Conservation (phyloP, 2,113 vertebrate genomes). For the Erythrocercus mccallii region DNA sequence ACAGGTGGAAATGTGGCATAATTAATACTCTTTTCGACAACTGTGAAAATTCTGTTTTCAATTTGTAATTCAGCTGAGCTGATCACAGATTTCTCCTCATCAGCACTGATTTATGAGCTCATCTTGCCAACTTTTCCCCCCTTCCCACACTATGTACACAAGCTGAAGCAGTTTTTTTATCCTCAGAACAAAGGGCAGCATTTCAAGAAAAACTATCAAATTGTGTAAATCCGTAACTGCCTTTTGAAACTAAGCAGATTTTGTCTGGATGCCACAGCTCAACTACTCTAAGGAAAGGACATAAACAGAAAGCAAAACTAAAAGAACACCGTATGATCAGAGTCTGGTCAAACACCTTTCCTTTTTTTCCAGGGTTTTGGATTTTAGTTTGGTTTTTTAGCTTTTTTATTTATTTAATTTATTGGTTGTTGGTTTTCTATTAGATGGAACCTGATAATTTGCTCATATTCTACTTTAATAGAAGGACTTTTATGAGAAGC, state of each 20-base stretch:
- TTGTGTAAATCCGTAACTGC: background rate
- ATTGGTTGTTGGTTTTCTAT: background rate
- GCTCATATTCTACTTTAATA: background rate
- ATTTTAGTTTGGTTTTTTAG: background rate
- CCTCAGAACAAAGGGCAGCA: background rate
- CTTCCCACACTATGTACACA: background rate
- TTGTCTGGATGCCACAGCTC: background rate
- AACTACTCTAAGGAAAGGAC: background rate
- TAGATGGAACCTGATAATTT: background rate
- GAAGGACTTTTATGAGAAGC: background rate
- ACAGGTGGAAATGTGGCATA: background rate
- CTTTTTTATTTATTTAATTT: background rate
- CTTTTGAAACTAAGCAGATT: background rate
- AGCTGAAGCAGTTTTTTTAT: background rate
- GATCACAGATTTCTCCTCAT: conserved; percentile 12
- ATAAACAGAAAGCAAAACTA: background rate
- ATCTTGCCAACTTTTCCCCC: background rate
- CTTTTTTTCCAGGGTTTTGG: background rate
- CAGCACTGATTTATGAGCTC: conserved; percentile 21
- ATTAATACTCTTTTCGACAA: background rate
- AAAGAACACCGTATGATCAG: background rate
- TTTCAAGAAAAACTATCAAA: background rate
- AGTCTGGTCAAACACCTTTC: background rate
- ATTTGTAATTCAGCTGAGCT: background rate
- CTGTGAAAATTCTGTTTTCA: background rate